Base-by-base conservation (phyloP, 2,113 vertebrate genomes). In the Heterocephalus glaber region DNA sequence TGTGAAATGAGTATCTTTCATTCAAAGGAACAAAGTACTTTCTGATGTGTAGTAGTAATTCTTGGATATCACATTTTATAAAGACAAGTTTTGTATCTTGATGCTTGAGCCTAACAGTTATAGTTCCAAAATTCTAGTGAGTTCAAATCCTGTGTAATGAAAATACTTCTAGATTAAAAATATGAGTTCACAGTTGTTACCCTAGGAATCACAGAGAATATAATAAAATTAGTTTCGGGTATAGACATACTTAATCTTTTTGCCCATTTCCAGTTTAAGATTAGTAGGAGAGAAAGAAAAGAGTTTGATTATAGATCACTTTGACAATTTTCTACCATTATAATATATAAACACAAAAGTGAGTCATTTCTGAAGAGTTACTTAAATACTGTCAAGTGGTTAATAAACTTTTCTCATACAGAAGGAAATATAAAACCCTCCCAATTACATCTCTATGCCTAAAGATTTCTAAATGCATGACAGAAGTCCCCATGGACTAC, bases 161-260 rank as follows among this genome's bases (percentile, higher is more conserved):
- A 95, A 97, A 94, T 54, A 49, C 66, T 81, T 94, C 89, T 90
- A 77, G 72, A 87, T 76, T 95, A 87, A 95, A 96, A 95, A 93
- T 86, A 54, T 33, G n/a, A 95, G 44, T 95, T 97, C 90, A 95
- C 24, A 61, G 56, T 93, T 89, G 61, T 95, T 70, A 86, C 33
- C 24, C 72, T 91, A 86, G 86, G 52, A 80, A 94, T 87, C 35
- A 56, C 4, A 1, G 14, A 0, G 0, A 35, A 96, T 20, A 84
- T 60, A 76, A 81, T 41, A 95, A 97, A 61, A 87, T 84, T 82
- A 82, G 65, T 1, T 14, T 80, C 2, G 22, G 1, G 33, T 61
- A 63, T 54, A 94, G 90, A 94, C 89, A 83, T 35, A 82, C 2
- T 87, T 77, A 66, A 90, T 49, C 35, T 88, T 17, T 35, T 20